phyloP scores from a whole-genome alignment of 2,888 invertebrate species.

The Spisula subtruncata region DNA sequence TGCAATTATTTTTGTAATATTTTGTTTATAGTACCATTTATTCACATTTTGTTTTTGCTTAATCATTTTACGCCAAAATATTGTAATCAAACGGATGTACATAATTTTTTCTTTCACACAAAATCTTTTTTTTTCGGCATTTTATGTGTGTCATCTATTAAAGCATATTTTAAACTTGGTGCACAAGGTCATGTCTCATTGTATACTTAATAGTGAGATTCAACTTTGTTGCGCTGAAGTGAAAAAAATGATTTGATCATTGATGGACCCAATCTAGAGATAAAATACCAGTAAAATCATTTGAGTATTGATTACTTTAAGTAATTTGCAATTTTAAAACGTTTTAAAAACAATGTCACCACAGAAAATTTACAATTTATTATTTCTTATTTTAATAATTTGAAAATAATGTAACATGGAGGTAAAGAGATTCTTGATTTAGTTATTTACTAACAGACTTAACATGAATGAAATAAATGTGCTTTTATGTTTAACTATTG shows the following conservation, averaged over 20 bases:
- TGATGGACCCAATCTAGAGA: neutral
- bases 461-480: neutral
- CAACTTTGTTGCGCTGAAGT: no score
- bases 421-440: neutral
- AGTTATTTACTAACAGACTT: neutral
- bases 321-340: no score
- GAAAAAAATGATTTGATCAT: neutral
- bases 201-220: no score
- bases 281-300: no score
- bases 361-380: neutral
- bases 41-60: neutral
- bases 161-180: no score
- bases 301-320: no score
- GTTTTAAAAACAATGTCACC: neutral
- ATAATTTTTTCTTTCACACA: neutral
- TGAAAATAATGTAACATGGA: no score
- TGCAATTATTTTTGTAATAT: constrained; percentile 10
- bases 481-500: neutral
- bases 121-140: neutral
- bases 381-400: neutral
- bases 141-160: neutral
- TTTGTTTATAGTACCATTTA: neutral
- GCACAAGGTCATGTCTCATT: no score
- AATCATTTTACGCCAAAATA: neutral
- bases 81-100: neutral